Evolutionary conservation across 1,140 invertebrate genomes (phyloP).

Genomic region (Cephus cinctus): DNA sequence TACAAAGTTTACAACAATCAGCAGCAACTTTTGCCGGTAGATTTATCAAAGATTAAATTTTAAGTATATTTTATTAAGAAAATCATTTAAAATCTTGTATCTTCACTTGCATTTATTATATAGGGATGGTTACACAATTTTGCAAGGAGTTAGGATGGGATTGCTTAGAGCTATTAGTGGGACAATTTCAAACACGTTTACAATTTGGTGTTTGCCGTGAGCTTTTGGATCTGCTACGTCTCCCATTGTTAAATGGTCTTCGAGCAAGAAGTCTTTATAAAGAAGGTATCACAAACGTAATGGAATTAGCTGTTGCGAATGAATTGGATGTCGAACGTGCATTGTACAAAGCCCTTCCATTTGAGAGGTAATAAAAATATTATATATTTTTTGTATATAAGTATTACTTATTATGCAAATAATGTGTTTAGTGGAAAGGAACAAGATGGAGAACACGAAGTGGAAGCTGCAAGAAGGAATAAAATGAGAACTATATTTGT

Average conservation of each 20-base stretch:
- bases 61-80: background rate
- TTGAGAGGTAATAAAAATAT: slow-evolving; percentile 62
- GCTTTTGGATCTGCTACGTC: slow-evolving; percentile 85
- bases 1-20: slow-evolving; percentile 91
- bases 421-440: slow-evolving; percentile 63
- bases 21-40: slow-evolving; percentile 94
- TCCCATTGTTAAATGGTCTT: slow-evolving; percentile 81
- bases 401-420: slow-evolving; percentile 8
- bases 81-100: slow-evolving; percentile 1
- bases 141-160: slow-evolving; percentile 92
- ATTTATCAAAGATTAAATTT: slow-evolving; percentile 23
- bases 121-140: slow-evolving; percentile 91
- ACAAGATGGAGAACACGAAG: slow-evolving; percentile 67
- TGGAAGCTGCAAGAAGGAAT: slow-evolving; percentile 67
- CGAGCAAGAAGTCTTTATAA: slow-evolving; percentile 84
- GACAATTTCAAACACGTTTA: slow-evolving; percentile 90
- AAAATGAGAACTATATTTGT: slow-evolving; percentile 77
- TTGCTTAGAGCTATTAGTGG: slow-evolving; percentile 84
- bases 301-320: slow-evolving; percentile 75
- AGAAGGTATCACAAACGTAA: slow-evolving; percentile 76
- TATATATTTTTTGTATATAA: background rate
- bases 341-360: slow-evolving; percentile 77
- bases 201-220: slow-evolving; percentile 94
- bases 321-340: slow-evolving; percentile 71
- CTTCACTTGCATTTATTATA: slow-evolving; percentile 6